Evolutionary conservation across 2,113 vertebrate genomes (phyloP), one percentile per base, ranked within the genome.

Genomic region (Pomatostomus ruficeps): DNA sequence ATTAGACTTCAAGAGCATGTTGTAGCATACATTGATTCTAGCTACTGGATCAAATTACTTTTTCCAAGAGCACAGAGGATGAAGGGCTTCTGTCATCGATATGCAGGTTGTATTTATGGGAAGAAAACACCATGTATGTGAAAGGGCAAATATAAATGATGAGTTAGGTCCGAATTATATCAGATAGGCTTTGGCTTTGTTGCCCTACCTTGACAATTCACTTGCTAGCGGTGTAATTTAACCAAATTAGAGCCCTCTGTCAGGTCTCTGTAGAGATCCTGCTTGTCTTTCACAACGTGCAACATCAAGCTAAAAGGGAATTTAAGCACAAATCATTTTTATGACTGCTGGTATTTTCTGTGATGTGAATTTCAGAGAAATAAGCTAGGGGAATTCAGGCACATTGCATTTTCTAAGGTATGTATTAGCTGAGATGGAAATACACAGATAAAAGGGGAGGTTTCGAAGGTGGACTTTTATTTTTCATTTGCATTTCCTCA

Each of bases 401-500:
- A 61, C 33, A 45, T 22, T 51, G 29, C 59, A 80, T 92, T 73
- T 88, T 62, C 25, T 59, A 48, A 74, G 33, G 14, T 48, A 36
- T 63, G 31, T 46, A 3, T 79, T 72, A 93, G 29, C 7, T 31
- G 45, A 81, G 72, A 81, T 40, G 10, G 36, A 90, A 91, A 75
- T 26, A 88, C 19, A 48, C 11, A 86, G 52, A 76, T 70, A 67
- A 89, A 87, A 24, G 16, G 70, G 22, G 46, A 57, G 20, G 14
- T 84, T 94, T 87, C 70, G 51, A 89, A 91, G 67, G 45, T 63
- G 29, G 58, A 58, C 26, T 90, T 95, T 67, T 63, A 90, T 89
- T n/a, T 95, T 84, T 24, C 82, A 84, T 75, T 93, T 38, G 18
- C 29, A 57, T 94, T 94, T 92, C 54, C 72, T 61, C 45, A 92